These are phyloP conservation scores for Neodontobutis hainanensis DNA, from an alignment of 2,113 vertebrate species.

Conservation along the genomic window DNA sequence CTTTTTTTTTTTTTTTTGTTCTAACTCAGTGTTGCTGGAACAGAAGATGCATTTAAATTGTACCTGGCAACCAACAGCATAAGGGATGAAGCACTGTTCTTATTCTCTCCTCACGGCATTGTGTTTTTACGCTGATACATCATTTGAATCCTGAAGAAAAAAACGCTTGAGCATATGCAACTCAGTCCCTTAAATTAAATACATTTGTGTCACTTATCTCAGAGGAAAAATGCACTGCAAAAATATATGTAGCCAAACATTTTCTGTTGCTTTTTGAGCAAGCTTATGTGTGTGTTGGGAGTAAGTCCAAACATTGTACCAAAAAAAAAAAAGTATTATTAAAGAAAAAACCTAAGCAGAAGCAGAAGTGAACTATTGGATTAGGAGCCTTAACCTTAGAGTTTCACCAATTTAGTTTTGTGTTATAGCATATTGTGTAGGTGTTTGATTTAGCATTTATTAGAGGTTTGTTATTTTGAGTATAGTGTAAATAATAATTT, in stretches of 20 bases:
- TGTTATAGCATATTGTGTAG: too few relatives aligned
- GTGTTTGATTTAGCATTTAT: too few relatives aligned
- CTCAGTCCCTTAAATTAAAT: not conserved
- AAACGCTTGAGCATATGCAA: not conserved
- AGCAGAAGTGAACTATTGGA: too few relatives aligned
- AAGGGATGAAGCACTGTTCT: constrained; percentile 20
- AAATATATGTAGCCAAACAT: not conserved
- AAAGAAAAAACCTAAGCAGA: too few relatives aligned
- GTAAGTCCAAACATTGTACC: too few relatives aligned
- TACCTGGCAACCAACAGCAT: constrained; percentile 39
- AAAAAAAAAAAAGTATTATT: too few relatives aligned
- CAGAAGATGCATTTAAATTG: constrained; percentile 56
- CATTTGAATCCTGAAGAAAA: not conserved
- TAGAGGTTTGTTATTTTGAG: too few relatives aligned
- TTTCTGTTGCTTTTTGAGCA: too few relatives aligned
- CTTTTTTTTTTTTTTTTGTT: constrained; percentile 28
- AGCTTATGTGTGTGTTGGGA: too few relatives aligned
- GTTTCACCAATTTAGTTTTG: too few relatives aligned
- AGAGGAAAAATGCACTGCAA: not conserved
- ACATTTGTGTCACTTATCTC: not conserved
- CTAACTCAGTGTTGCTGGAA: constrained; percentile 53
- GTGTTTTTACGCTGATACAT: constrained; percentile 8
- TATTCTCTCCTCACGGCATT: constrained; percentile 20
- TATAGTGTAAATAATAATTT: too few relatives aligned
- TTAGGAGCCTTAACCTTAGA: too few relatives aligned